Evolutionary conservation across 2,888 invertebrate genomes (phyloP).

Genomic region (Epinotia bilunana): DNA sequence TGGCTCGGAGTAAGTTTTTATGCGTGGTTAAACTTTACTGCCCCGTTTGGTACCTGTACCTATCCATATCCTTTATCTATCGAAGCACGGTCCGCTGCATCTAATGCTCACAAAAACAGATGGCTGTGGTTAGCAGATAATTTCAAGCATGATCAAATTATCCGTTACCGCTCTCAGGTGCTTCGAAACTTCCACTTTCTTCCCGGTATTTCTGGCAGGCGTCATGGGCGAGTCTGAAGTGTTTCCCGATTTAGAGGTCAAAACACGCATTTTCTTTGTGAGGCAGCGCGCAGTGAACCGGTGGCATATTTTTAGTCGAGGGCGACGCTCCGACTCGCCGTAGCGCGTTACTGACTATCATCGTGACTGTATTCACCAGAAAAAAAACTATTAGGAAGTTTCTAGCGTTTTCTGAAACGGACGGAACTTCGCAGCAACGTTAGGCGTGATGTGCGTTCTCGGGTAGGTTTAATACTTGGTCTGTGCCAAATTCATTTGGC

Average conservation of each 20-base stretch:
- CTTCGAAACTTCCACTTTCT: constrained; percentile 32
- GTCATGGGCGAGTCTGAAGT: constrained; percentile 57
- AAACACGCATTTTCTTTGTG: constrained; percentile 77
- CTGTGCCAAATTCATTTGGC: constrained; percentile 32
- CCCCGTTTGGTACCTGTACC: constrained; percentile 14
- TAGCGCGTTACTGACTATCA: constrained; percentile 45
- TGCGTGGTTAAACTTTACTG: constrained; percentile 17
- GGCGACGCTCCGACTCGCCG: constrained; percentile 70
- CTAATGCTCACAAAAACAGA: constrained; percentile 9
- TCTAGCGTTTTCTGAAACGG: constrained; percentile 35
- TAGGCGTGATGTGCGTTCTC: constrained; percentile 3
- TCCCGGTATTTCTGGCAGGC: constrained; percentile 50
- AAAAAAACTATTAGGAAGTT: constrained; percentile 25
- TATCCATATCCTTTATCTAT: constrained; percentile 6
- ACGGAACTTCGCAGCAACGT: constrained; percentile 10
- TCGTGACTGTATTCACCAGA: constrained; percentile 38
- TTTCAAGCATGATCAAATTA: constrained; percentile 19
- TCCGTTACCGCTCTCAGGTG: constrained; percentile 14
- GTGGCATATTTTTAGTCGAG: constrained; percentile 79
- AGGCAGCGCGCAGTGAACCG: constrained; percentile 75
- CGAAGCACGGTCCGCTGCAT: constrained; percentile 27
- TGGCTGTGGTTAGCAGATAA: constrained; percentile 11
- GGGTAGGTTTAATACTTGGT: neutral
- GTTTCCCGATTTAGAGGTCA: constrained; percentile 75
- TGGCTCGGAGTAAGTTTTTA: constrained; percentile 18